phyloP scores from a whole-genome alignment of 2,797 vertebrate genomes.

The Gymnothorax reevesii region DNA sequence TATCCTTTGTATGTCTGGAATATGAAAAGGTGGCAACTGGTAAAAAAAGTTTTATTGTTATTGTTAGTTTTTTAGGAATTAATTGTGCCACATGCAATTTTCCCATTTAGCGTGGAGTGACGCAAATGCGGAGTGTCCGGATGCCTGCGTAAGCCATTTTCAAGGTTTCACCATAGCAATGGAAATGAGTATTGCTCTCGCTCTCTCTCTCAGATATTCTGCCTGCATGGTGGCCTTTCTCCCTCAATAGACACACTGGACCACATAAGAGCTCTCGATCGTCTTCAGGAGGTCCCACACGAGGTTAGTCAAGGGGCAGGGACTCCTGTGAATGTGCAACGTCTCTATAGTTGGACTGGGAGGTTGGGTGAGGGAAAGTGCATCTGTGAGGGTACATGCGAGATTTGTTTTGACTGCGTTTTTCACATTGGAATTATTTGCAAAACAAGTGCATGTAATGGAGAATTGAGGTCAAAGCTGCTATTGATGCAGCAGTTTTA shows the following conservation, averaged over 20 bases:
- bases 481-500: not conserved
- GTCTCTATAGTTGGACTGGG: not conserved
- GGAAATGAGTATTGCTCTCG: not conserved
- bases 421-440: not conserved
- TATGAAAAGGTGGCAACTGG: no score
- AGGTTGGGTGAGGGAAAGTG: not conserved
- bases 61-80: no score
- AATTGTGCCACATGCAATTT: no score
- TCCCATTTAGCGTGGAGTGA: no score
- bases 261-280: conserved; percentile 88
- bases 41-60: no score
- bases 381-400: not conserved
- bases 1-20: no score
- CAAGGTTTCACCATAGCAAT: no score
- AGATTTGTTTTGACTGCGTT: not conserved
- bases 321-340: not conserved
- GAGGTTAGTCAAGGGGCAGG: conserved; percentile 69
- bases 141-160: no score
- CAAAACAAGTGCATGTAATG: not conserved
- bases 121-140: no score
- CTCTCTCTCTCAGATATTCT: conserved; percentile 76
- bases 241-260: conserved; percentile 91
- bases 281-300: conserved; percentile 87
- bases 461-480: not conserved
- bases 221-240: conserved; percentile 88